Conservation (phyloP, 2,888 invertebrate species). For the Melipona bicolor region DNA sequence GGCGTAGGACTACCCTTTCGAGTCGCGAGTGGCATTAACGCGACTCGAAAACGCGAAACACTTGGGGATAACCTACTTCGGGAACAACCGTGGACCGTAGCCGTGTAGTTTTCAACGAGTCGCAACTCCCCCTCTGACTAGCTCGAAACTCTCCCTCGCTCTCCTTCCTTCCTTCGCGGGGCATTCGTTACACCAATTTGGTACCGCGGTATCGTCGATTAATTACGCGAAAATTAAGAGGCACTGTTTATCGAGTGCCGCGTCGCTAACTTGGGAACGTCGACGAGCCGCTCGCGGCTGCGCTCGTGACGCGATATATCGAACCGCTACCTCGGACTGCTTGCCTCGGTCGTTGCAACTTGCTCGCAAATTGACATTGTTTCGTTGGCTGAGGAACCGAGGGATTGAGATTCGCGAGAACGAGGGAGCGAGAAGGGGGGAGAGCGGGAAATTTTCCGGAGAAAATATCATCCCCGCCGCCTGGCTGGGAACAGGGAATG, state of each 20-base stretch:
- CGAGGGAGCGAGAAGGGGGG: too few species aligned
- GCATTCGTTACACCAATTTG: slow-evolving; percentile 49
- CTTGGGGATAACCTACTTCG: slow-evolving; percentile 55
- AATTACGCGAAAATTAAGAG: slow-evolving; percentile 56
- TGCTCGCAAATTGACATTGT: background rate
- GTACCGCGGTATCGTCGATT: slow-evolving; percentile 33
- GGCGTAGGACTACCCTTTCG: slow-evolving; percentile 7
- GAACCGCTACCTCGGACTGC: background rate
- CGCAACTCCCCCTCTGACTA: background rate
- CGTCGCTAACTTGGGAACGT: slow-evolving; percentile 18
- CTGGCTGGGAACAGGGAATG: background rate
- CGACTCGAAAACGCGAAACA: slow-evolving; percentile 49
- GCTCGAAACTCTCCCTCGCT: background rate
- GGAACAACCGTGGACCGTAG: slow-evolving; percentile 22
- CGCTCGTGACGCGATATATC: background rate
- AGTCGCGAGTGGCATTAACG: slow-evolving; percentile 32
- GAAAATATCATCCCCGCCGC: too few species aligned
- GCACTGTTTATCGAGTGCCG: slow-evolving; percentile 39
- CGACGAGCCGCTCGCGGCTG: too few species aligned
- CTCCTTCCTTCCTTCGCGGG: background rate
- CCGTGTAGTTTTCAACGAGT: slow-evolving; percentile 23
- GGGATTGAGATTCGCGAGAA: too few species aligned
- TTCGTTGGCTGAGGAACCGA: background rate
- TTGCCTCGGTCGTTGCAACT: too few species aligned
- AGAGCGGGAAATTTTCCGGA: too few species aligned